Conservation (phyloP, 2,113 vertebrate species). For the Pontoporia blainvillei region DNA sequence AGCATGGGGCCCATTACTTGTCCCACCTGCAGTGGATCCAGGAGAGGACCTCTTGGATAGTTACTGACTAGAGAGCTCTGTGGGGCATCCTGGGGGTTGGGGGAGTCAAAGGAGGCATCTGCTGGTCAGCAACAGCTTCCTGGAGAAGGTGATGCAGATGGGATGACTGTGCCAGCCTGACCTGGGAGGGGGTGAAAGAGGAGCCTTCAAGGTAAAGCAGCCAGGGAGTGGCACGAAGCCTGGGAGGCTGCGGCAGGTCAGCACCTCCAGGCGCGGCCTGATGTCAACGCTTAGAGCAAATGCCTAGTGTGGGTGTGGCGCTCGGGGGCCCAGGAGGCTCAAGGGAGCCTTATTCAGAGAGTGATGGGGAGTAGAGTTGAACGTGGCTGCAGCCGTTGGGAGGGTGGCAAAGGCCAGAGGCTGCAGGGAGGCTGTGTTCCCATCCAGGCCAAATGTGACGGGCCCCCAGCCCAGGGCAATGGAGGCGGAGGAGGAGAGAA, state of each 20-base stretch:
- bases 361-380: background rate
- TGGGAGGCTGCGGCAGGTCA: background rate
- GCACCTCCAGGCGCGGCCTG: background rate
- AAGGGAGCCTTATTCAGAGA: background rate
- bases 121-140: background rate
- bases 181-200: background rate
- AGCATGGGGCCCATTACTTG: background rate
- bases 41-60: background rate
- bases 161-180: background rate
- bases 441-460: background rate
- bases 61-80: background rate
- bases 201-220: background rate
- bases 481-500: background rate
- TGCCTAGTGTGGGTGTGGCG: background rate
- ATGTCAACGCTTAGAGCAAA: background rate
- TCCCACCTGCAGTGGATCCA: rapidly evolving
- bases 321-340: background rate
- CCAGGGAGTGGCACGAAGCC: background rate
- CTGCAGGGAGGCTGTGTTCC: background rate
- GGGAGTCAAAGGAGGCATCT: background rate
- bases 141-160: background rate
- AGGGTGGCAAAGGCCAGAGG: background rate
- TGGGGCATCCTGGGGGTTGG: background rate
- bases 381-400: background rate
- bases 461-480: background rate